Conservation (phyloP, 92 coral and sea anemone genomes). For the Epizoanthus stellaris region DNA sequence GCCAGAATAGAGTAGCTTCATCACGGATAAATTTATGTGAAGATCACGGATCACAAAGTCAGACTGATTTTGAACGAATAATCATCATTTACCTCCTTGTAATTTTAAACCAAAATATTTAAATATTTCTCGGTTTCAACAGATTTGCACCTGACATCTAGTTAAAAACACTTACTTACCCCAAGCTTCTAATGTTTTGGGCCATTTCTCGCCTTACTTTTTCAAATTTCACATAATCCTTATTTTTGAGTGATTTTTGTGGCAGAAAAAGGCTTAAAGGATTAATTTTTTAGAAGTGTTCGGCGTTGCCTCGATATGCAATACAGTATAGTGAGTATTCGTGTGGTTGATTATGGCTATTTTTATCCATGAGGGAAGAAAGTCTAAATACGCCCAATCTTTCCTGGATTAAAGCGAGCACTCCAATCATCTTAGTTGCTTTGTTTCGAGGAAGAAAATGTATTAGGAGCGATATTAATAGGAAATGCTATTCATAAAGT, state of each 20-base stretch:
- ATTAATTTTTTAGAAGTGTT: conserved; percentile 29
- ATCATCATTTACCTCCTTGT: background rate
- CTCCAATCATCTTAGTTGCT: no score
- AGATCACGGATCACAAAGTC: background rate
- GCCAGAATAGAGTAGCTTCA: background rate
- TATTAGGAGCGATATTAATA: no score
- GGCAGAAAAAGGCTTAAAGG: conserved; percentile 17
- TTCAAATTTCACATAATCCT: background rate
- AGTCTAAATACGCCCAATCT: no score
- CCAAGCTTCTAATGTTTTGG: conserved; percentile 6
- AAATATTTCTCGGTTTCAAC: conserved; percentile 5
- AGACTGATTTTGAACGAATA: background rate
- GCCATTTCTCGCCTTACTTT: background rate
- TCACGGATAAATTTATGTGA: background rate
- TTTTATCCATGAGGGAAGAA: background rate
- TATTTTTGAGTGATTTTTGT: background rate
- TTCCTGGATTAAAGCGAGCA: no score
- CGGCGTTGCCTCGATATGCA: background rate
- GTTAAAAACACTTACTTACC: background rate
- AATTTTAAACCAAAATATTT: conserved; percentile 9
- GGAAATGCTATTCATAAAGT: no score
- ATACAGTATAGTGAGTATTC: background rate
- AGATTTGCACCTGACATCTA: background rate
- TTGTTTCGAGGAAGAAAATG: no score
- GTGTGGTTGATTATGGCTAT: background rate